Evolutionary conservation across 2,113 vertebrate genomes (phyloP), one percentile per base, ranked within the genome.

Genomic region (Hypomesus transpacificus): DNA sequence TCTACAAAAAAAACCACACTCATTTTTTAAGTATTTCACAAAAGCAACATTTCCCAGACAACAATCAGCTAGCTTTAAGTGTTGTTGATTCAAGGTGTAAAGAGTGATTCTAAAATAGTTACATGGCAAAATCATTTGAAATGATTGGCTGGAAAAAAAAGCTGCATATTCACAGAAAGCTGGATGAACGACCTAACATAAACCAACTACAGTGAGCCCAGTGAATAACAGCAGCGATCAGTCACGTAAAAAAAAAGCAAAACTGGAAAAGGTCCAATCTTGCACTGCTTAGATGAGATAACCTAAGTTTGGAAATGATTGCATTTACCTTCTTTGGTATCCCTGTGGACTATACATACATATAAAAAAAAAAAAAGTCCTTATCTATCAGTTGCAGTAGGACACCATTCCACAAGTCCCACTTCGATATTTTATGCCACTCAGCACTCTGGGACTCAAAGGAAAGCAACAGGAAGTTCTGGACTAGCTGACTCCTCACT

Each of bases 401-500:
- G 76, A 77, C 77, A 78, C 70, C 76, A 76, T 80, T 82, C 81
- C 77, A 69, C 66, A 60, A 68, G 66, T 77, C 34, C 57, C 77
- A 73, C 79, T 74, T 85, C 68, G 63, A 79, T 68, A 82, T 84
- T 87, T 85, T 71, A 79, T 71, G 74, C 79, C 80, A 82, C 70
- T 66, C 66, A 75, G 67, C 71, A 59, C 46, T 53, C 16, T n/a
- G 28, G 67, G 63, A 66, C 73, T 50, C 17, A 65, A 26, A 26
- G 34, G 34, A 65, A 18, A 50, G 34, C 63, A 69, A 72, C 66
- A 39, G 64, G 72, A 83, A 82, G 76, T 66, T 76, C 67, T 75
- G 80, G 50, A 80, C 54, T n/a, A 31, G 66, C 73, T 69, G 79
- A 92, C 90, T 87, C 85, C 89, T 92, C 92, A 80, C 90, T 86